phyloP scores from a whole-genome alignment of 2,113 vertebrate species.

The Myotis davidii region DNA sequence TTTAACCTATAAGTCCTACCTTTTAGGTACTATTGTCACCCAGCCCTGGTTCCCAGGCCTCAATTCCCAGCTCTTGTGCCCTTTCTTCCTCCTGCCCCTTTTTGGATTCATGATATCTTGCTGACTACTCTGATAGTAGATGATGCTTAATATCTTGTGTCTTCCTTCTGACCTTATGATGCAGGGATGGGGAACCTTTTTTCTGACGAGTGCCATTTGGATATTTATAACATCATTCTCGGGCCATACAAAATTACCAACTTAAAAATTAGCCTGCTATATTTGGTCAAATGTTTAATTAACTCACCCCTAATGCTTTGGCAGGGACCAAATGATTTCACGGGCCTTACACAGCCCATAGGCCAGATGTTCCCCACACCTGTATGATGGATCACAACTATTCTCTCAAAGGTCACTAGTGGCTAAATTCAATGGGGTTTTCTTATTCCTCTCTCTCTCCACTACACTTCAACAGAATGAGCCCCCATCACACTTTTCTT shows the following conservation, averaged over 20 bases:
- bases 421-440: conserved; percentile 4
- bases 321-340: too few species aligned
- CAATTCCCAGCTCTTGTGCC: not conserved
- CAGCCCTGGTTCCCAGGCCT: not conserved
- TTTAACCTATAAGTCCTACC: not conserved
- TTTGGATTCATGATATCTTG: not conserved
- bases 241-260: too few species aligned
- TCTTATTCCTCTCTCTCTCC: not conserved
- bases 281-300: too few species aligned
- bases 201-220: too few species aligned
- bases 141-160: not conserved
- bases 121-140: not conserved
- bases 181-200: too few species aligned
- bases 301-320: too few species aligned
- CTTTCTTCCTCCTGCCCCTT: not conserved
- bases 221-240: too few species aligned
- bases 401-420: not conserved
- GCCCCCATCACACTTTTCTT: not conserved
- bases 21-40: not conserved
- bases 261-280: too few species aligned
- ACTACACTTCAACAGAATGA: not conserved
- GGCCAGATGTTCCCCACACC: too few species aligned
- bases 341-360: too few species aligned
- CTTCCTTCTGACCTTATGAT: not conserved
- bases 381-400: not conserved